Conservation (phyloP, 1,140 invertebrate genomes). For the Zaprionus kolodkinae region DNA sequence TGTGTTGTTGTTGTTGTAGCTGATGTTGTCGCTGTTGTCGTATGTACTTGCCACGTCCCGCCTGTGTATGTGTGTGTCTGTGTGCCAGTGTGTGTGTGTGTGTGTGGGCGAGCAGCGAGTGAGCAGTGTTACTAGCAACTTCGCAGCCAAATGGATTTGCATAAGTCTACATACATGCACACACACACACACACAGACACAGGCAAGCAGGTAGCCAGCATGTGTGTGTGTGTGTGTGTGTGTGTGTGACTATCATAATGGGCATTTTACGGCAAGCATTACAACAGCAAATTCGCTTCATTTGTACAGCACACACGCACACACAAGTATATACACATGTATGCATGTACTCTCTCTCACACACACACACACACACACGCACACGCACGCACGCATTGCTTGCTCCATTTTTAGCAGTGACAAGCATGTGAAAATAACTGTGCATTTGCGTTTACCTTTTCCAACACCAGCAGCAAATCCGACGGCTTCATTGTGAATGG, state of each 20-base stretch:
- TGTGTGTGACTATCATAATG: slow-evolving; percentile 73
- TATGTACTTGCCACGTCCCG: slow-evolving; percentile 49
- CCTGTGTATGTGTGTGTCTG: slow-evolving; percentile 18
- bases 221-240: slow-evolving; percentile 54
- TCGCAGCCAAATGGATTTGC: slow-evolving; percentile 74
- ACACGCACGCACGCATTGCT: slow-evolving; percentile 10
- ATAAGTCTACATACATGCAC: slow-evolving; percentile 63
- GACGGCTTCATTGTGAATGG: slow-evolving; percentile 74
- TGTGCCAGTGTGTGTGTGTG: slow-evolving; percentile 24
- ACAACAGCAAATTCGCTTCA: slow-evolving; percentile 56
- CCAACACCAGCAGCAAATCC: slow-evolving; percentile 78
- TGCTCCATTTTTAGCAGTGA: slow-evolving; percentile 72
- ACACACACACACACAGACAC: slow-evolving; percentile 33
- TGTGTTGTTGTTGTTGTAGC: background rate
- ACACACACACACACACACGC: slow-evolving; percentile 4
- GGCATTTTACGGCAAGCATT: slow-evolving; percentile 69
- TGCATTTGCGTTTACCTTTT: slow-evolving; percentile 71
- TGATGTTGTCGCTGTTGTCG: slow-evolving; percentile 28
- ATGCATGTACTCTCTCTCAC: background rate
- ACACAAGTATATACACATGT: slow-evolving; percentile 1
- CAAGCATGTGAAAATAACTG: slow-evolving; percentile 20
- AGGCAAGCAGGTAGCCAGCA: slow-evolving; percentile 13
- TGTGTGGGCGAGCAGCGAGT: slow-evolving; percentile 26
- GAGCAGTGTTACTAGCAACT: slow-evolving; percentile 36
- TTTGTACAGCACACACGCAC: slow-evolving; percentile 33